Evolutionary conservation across 2,888 invertebrate species (phyloP), one percentile per base, ranked within the genome.

Genomic region (Melanotus villosus): DNA sequence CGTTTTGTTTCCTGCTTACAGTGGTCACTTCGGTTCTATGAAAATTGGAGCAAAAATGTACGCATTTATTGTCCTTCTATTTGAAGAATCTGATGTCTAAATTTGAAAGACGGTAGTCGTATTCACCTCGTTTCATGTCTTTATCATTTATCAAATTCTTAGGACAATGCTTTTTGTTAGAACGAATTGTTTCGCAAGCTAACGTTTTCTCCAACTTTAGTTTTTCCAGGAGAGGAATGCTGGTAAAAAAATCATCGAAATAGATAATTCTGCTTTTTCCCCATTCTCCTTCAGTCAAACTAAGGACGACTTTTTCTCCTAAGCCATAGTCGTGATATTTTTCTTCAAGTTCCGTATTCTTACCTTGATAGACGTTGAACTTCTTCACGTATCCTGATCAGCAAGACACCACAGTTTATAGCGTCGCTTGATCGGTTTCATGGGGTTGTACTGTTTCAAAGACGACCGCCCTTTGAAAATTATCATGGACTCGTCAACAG

Each of bases 301-400:
- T 30, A 14, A 78, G 50, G 19, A 78, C 74, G 14, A 77, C 70
- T 43, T 75, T 60, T 68, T 76, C 75, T 10, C 74, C 78, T 23
- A 75, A 65, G 16, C 73, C 72, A 66, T 57, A 77, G 9, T 70
- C 69, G 36, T 60, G 56, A 58, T 67, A 75, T 56, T 73, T 73
- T 16, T 56, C 18, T 60, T 76, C 54, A 36, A 36, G 30, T 6
- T 26, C 30, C n/a, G n/a, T n/a, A n/a, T n/a, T n/a, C n/a, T n/a
- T n/a, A n/a, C n/a, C n/a, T n/a, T n/a, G n/a, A n/a, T n/a, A n/a
- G n/a, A n/a, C n/a, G n/a, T n/a, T n/a, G n/a, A n/a, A n/a, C n/a
- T n/a, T n/a, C n/a, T n/a, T n/a, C n/a, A n/a, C n/a, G n/a, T n/a
- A n/a, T n/a, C n/a, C n/a, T n/a, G n/a, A n/a, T n/a, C n/a, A n/a